Evolutionary conservation across 2,113 vertebrate genomes (phyloP).

Genomic region (Athene cunicularia): DNA sequence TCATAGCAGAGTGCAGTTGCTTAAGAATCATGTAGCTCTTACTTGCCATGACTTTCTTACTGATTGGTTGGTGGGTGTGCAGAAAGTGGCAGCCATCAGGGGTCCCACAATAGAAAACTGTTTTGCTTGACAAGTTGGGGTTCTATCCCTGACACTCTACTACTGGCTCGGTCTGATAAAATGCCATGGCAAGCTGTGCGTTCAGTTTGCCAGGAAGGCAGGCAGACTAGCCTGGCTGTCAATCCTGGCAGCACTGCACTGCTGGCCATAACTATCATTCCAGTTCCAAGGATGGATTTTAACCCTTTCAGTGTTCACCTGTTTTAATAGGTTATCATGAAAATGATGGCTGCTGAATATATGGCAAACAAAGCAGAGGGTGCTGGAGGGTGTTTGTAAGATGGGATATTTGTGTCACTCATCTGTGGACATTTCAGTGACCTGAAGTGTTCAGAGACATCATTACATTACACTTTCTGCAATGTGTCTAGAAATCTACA

Average conservation of each 20-base stretch:
- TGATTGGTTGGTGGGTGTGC: not conserved
- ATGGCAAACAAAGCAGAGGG: rapidly evolving
- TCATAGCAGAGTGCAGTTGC: not conserved
- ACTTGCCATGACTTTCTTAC: not conserved
- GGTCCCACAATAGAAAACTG: not conserved
- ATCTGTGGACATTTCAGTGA: not conserved
- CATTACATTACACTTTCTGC: not conserved
- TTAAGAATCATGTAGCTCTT: not conserved
- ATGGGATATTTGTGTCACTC: not conserved
- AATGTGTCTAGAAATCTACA: not conserved
- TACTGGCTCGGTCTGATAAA: not conserved
- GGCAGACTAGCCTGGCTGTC: not conserved
- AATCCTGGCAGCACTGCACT: rapidly evolving
- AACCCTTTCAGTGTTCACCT: not conserved
- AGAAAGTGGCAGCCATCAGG: not conserved
- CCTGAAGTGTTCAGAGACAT: not conserved
- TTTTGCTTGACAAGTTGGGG: not conserved
- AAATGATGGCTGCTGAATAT: not conserved
- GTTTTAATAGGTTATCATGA: not conserved
- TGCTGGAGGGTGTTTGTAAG: not conserved
- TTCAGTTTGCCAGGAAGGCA: not conserved
- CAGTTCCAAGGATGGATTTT: not conserved
- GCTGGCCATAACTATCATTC: not conserved
- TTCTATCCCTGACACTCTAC: not conserved
- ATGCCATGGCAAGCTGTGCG: rapidly evolving